Conservation (phyloP, 2,113 vertebrate species). For the Gnathonemus longibarbis region DNA sequence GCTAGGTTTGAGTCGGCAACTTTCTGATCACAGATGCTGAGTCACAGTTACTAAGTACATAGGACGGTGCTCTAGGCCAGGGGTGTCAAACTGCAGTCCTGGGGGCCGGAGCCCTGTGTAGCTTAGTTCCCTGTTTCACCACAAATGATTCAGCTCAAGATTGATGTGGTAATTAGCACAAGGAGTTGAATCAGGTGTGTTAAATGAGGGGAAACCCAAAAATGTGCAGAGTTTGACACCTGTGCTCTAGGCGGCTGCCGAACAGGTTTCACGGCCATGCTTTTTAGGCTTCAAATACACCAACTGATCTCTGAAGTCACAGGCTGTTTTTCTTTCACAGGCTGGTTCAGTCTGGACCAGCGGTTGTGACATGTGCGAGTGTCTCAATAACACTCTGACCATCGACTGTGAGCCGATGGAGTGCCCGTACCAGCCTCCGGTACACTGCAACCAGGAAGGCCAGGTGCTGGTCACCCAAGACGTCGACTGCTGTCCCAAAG, state of each 20-base stretch:
- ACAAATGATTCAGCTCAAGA: no score
- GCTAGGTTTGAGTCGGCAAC: not conserved
- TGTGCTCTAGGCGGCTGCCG: not conserved
- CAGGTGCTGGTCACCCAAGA: conserved; percentile 8
- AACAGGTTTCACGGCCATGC: not conserved
- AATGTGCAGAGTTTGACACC: no score
- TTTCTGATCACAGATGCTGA: not conserved
- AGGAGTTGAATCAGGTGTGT: no score
- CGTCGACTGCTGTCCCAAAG: conserved; percentile 4
- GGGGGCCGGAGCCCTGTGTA: no score
- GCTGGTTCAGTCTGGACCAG: conserved; percentile 28
- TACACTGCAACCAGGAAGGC: conserved; percentile 11
- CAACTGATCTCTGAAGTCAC: not conserved
- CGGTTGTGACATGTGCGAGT: conserved; percentile 18
- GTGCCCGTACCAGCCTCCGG: not conserved
- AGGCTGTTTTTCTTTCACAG: conserved; percentile 21
- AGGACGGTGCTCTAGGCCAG: not conserved
- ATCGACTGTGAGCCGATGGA: not conserved
- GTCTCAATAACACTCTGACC: not conserved
- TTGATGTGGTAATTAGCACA: no score
- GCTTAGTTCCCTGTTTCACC: no score
- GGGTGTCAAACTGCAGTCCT: no score
- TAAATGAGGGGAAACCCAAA: no score
- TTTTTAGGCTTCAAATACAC: not conserved
- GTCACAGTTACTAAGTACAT: not conserved